These are phyloP conservation scores for Zhuqinia jingwanae DNA, from an alignment of 2,888 invertebrate genomes.

Conservation along the genomic window DNA sequence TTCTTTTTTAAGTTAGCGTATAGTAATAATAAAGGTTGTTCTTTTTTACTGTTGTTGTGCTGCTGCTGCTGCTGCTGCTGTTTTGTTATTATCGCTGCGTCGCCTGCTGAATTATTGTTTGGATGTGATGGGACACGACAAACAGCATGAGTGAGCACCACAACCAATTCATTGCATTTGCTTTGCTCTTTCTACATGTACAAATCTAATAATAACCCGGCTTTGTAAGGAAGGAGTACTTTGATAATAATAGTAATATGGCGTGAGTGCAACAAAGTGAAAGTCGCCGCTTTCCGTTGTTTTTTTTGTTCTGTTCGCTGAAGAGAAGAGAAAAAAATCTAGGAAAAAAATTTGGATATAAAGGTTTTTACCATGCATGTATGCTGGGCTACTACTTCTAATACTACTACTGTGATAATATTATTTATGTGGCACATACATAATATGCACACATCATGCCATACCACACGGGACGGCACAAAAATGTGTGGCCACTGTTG, in stretches of 20 bases:
- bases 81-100: slow-evolving; percentile 24
- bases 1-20: no score
- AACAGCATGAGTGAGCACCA: slow-evolving; percentile 28
- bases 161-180: slow-evolving; percentile 27
- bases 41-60: no score
- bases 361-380: no score
- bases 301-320: neutral
- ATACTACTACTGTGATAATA: neutral
- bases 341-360: no score
- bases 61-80: no score
- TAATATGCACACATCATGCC: slow-evolving; percentile 10
- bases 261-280: slow-evolving; percentile 44
- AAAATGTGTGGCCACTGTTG: slow-evolving; percentile 5
- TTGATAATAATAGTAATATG: slow-evolving; percentile 37
- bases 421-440: slow-evolving; percentile 23
- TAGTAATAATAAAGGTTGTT: no score
- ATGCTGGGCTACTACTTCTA: no score
- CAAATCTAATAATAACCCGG: slow-evolving; percentile 39
- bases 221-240: neutral
- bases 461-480: slow-evolving; percentile 15
- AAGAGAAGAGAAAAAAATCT: slow-evolving; percentile 4
- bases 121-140: slow-evolving; percentile 50
- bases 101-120: slow-evolving; percentile 50
- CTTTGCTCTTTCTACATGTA: no score
- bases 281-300: neutral